These are phyloP conservation scores for Parapsyche elsis DNA, from an alignment of 1,140 invertebrate species.

Conservation along the genomic window DNA sequence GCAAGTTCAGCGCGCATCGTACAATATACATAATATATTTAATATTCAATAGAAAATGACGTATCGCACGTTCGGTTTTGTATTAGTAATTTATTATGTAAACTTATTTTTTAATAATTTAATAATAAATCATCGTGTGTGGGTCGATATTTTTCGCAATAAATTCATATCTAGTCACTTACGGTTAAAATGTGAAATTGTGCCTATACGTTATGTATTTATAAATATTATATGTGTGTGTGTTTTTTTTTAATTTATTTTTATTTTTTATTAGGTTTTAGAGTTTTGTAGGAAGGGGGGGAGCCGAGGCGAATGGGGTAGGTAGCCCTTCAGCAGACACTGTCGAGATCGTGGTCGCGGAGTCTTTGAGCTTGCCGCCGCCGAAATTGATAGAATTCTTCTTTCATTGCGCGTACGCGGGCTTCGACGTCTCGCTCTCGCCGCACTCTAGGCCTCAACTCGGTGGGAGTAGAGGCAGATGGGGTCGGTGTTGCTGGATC, in stretches of 20 bases:
- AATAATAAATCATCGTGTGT: slow-evolving; percentile 9
- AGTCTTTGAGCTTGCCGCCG: slow-evolving; percentile 81
- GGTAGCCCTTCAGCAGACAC: slow-evolving; percentile 72
- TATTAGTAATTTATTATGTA: background rate
- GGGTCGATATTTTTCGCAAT: slow-evolving; percentile 5
- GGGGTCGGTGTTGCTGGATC: slow-evolving; percentile 81
- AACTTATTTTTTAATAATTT: background rate
- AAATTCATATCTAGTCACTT: slow-evolving; percentile 20
- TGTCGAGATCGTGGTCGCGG: slow-evolving; percentile 75
- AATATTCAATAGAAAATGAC: slow-evolving; percentile 22
- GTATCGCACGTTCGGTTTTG: slow-evolving; percentile 5
- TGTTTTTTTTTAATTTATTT: slow-evolving; percentile 37
- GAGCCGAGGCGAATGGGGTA: background rate
- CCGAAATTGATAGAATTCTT: slow-evolving; percentile 93
- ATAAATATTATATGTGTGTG: slow-evolving; percentile 49
- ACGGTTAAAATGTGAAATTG: slow-evolving; percentile 4
- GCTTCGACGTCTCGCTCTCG: slow-evolving; percentile 87
- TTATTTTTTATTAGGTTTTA: slow-evolving; percentile 53
- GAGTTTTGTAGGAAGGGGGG: slow-evolving; percentile 2
- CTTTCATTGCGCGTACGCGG: slow-evolving; percentile 92
- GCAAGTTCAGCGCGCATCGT: background rate
- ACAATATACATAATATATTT: slow-evolving; percentile 12
- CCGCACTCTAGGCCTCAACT: slow-evolving; percentile 70
- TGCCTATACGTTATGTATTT: slow-evolving; percentile 32
- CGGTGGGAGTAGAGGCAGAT: slow-evolving; percentile 78